A percentile compares a stretch with the other conserved stretches of the same genome.
These are phyloP conservation scores for Leucopsar rothschildi DNA, from an alignment of 2,113 vertebrate species.

Conservation along the genomic window DNA sequence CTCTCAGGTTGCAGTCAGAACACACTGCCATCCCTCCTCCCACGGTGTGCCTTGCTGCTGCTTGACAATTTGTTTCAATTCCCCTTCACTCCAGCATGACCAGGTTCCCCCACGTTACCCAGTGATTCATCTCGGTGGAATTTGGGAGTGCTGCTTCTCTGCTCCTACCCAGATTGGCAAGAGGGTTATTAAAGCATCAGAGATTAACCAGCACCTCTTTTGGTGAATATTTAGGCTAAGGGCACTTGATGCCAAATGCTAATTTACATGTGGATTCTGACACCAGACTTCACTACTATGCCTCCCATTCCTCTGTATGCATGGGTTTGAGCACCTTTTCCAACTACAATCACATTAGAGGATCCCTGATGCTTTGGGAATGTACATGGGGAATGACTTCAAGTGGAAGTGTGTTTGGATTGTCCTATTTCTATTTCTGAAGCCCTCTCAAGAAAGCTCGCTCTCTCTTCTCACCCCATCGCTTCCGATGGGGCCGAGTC, in stretches of 20 bases:
- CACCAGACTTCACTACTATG: background rate
- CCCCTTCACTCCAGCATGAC: background rate
- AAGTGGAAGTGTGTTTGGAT: constrained; percentile 1
- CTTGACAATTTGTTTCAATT: background rate
- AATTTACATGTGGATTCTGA: background rate
- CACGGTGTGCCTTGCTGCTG: background rate
- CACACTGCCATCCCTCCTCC: background rate
- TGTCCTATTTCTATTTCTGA: constrained; percentile 52
- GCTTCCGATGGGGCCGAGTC: constrained; percentile 56
- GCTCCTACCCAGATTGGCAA: background rate
- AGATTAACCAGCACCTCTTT: constrained; percentile 16
- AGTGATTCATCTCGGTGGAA: constrained; percentile 24
- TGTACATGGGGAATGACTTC: background rate
- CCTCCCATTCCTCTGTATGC: background rate
- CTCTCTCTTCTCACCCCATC: constrained; percentile 61
- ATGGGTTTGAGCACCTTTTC: background rate
- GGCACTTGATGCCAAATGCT: background rate
- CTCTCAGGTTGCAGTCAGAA: background rate
- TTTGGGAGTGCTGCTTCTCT: constrained; percentile 7
- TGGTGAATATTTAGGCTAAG: background rate
- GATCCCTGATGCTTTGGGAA: background rate
- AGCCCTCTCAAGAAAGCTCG: constrained; percentile 30
- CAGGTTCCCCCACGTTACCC: background rate
- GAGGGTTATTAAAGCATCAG: background rate
- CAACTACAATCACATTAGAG: background rate